These are phyloP conservation scores for Hedya salicella DNA, from an alignment of 2,888 invertebrate species.

Conservation along the genomic window DNA sequence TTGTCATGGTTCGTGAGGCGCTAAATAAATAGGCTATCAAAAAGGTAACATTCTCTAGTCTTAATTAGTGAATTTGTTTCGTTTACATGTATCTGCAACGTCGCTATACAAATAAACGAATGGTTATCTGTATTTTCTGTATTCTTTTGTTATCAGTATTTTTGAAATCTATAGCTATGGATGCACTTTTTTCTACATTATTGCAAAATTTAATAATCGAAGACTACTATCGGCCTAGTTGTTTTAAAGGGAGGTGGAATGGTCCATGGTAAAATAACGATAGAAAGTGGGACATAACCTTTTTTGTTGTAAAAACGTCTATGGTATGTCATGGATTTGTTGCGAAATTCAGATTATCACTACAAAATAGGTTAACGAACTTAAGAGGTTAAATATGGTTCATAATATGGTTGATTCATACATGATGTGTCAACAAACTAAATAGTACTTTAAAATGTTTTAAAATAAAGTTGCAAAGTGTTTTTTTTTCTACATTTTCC, in stretches of 20 bases:
- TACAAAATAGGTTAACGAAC: neutral
- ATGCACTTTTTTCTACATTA: neutral
- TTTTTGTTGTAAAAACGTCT: constrained; percentile 46
- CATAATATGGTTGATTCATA: neutral
- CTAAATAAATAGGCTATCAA: too few relatives aligned
- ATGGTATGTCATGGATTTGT: constrained; percentile 41
- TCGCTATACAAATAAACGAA: too few relatives aligned
- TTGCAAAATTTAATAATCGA: constrained; percentile 1
- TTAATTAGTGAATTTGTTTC: too few relatives aligned
- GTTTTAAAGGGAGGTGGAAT: neutral
- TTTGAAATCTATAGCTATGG: neutral
- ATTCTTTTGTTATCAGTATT: too few relatives aligned
- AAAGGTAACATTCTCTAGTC: too few relatives aligned
- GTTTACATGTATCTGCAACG: too few relatives aligned
- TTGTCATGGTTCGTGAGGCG: too few relatives aligned
- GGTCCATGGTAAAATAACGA: constrained; percentile 10
- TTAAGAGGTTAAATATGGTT: neutral
- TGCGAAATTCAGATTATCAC: constrained; percentile 11
- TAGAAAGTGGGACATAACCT: constrained; percentile 50
- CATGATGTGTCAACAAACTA: too few relatives aligned
- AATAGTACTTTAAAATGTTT: too few relatives aligned
- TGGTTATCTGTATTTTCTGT: too few relatives aligned
- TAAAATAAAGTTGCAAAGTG: too few relatives aligned
- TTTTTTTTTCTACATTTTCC: too few relatives aligned
- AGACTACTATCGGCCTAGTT: constrained; percentile 8